Conservation (phyloP, 2,113 vertebrate species). For the Perccottus glenii region DNA sequence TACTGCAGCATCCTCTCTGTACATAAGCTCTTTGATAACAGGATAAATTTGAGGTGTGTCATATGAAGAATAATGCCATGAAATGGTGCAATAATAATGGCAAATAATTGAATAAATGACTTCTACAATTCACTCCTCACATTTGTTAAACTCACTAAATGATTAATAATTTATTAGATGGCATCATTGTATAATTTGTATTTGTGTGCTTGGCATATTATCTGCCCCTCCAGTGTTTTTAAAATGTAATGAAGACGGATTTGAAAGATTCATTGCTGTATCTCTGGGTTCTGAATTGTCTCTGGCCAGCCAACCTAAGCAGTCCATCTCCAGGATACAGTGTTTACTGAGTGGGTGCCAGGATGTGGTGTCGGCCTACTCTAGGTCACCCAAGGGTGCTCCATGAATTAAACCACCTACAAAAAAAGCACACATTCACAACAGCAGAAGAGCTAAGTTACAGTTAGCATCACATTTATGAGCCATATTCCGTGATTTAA, state of each 20-base stretch:
- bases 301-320: slow-evolving; percentile 59
- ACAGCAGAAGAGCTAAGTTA: background rate
- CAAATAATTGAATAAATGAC: too few species aligned
- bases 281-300: slow-evolving; percentile 33
- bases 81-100: too few species aligned
- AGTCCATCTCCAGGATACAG: slow-evolving; percentile 61
- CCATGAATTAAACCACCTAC: slow-evolving; percentile 14
- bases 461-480: too few species aligned
- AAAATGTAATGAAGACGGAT: background rate
- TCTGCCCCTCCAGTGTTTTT: background rate
- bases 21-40: too few species aligned
- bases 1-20: too few species aligned
- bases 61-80: too few species aligned
- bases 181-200: background rate
- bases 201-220: background rate
- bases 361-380: slow-evolving; percentile 34
- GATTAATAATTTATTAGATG: too few species aligned
- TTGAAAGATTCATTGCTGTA: background rate
- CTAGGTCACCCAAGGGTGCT: slow-evolving; percentile 23
- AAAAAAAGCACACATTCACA: slow-evolving; percentile 8
- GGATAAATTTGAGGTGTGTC: too few species aligned
- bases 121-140: too few species aligned
- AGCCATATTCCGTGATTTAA: too few species aligned
- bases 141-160: too few species aligned
- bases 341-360: slow-evolving; percentile 67